Conservation (phyloP, 2,797 vertebrate species). For the Myripristis jacobus region DNA sequence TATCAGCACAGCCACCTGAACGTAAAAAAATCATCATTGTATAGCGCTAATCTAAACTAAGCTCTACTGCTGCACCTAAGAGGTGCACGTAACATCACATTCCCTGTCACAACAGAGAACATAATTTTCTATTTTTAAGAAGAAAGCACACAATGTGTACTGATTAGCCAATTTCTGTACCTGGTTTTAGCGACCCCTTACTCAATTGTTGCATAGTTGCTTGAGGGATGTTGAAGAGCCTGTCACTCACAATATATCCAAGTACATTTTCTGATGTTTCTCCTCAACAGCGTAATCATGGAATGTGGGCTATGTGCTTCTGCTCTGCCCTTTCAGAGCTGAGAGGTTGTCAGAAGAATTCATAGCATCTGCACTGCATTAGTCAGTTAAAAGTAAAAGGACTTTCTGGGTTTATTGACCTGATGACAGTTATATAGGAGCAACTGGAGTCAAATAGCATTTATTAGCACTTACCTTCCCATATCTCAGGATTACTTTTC, state of each 20-base stretch:
- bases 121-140: slow-evolving; percentile 12
- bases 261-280: background rate
- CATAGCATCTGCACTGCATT: background rate
- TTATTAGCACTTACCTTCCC: slow-evolving; percentile 29
- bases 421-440: slow-evolving; percentile 9
- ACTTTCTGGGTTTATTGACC: slow-evolving; percentile 29
- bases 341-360: slow-evolving; percentile 3
- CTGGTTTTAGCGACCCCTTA: slow-evolving; percentile 20
- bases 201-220: slow-evolving; percentile 20
- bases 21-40: too few species aligned
- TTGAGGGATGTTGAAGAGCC: slow-evolving; percentile 6
- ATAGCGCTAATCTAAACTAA: too few species aligned
- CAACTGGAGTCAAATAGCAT: slow-evolving; percentile 10
- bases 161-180: background rate
- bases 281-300: slow-evolving; percentile 8
- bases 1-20: too few species aligned
- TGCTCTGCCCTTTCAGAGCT: background rate
- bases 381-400: slow-evolving; percentile 18
- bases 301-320: background rate
- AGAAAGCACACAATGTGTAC: background rate
- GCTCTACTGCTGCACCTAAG: too few species aligned
- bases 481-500: slow-evolving; percentile 21
- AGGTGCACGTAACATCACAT: too few species aligned
- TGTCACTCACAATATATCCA: background rate
- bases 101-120: background rate